Evolutionary conservation across 2,797 vertebrate genomes (phyloP).

Genomic region (Prionace glauca): DNA sequence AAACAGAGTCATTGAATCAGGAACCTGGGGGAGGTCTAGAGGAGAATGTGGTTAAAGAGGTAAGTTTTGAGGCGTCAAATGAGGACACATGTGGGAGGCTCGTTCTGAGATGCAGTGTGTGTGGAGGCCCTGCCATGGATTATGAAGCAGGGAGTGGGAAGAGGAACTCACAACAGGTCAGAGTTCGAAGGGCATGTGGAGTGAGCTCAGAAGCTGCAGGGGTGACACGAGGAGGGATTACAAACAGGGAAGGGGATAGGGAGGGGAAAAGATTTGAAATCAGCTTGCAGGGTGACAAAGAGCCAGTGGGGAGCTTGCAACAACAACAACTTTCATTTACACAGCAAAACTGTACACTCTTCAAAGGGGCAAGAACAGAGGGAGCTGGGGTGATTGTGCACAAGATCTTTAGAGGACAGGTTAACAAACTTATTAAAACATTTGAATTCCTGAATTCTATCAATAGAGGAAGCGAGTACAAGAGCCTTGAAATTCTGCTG

Average conservation of each 20-base stretch:
- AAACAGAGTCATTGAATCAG: background rate
- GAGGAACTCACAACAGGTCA: background rate
- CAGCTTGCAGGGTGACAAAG: background rate
- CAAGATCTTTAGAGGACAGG: background rate
- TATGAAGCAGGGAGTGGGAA: background rate
- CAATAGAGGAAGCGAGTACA: background rate
- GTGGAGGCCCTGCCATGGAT: background rate
- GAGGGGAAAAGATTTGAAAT: background rate
- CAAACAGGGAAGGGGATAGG: background rate
- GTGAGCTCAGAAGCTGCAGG: background rate
- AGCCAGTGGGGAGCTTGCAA: background rate
- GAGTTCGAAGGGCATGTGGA: background rate
- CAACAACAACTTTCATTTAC: too few relatives aligned
- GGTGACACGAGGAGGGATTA: too few relatives aligned
- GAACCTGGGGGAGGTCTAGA: background rate
- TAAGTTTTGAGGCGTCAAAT: too few relatives aligned
- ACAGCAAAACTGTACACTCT: too few relatives aligned
- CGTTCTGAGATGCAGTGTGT: too few relatives aligned
- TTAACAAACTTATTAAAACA: background rate
- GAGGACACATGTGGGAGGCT: too few relatives aligned
- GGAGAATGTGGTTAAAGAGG: background rate
- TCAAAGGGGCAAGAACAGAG: background rate
- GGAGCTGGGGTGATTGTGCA: background rate
- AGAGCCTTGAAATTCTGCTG: background rate
- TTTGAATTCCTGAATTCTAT: background rate